These are phyloP conservation scores for Gymnosoma rotundatum DNA, from an alignment of 2,888 invertebrate genomes.

Conservation along the genomic window DNA sequence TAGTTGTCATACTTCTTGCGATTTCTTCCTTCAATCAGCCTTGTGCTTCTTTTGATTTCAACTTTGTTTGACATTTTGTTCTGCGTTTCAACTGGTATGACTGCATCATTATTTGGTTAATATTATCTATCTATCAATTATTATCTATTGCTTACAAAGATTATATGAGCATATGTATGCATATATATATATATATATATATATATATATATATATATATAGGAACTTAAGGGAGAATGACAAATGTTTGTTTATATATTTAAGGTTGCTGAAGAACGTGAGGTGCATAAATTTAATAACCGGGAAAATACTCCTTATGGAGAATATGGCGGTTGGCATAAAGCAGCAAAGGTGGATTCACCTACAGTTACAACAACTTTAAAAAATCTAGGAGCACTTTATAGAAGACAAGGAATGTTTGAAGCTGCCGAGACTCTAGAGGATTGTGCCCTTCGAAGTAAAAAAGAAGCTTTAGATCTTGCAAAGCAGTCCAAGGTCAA, in stretches of 20 bases:
- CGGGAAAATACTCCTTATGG: conserved; percentile 95
- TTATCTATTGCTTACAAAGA: no score
- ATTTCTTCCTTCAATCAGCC: no score
- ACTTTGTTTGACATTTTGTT: no score
- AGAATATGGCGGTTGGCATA: conserved; percentile 96
- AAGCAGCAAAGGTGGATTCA: conserved; percentile 98
- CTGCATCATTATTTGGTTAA: no score
- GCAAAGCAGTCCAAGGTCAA: conserved; percentile 95
- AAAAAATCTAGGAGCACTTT: conserved; percentile 98
- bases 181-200: no score
- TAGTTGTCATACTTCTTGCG: no score
- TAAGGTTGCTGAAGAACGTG: conserved; percentile 98
- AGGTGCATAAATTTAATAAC: conserved; percentile 96
- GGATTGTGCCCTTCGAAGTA: conserved; percentile 97
- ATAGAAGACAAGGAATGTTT: conserved; percentile 99
- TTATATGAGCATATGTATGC: no score
- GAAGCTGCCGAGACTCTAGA: conserved; percentile 99
- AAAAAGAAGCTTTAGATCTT: conserved; percentile 97
- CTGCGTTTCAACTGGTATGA: no score
- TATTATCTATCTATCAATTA: no score
- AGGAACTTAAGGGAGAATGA: no score
- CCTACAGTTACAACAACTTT: conserved; percentile 98
- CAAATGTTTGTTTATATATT: conserved; percentile 77
- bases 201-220: no score
- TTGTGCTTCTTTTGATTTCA: no score